Evolutionary conservation across 2,888 invertebrate species (phyloP), one percentile per base, ranked within the genome.

Genomic region (Lasioglossum villosulum): DNA sequence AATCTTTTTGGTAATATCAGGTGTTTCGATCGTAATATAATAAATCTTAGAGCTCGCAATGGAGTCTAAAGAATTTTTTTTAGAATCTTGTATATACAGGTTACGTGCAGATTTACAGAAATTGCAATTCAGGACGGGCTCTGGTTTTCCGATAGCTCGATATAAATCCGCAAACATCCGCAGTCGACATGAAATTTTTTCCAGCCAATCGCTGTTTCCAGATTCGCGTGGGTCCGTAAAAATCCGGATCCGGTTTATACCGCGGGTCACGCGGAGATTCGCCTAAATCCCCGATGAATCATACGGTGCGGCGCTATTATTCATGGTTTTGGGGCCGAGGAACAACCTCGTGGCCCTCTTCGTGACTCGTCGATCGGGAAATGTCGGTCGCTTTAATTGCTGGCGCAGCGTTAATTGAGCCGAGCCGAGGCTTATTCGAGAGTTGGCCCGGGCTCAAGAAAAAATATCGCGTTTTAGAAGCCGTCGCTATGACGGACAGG

Each of bases 381-480:
- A 84, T 78, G 83, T 78, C 73, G 74, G 80, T 56, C 78, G 72
- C n/a, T 75, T 80, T 84, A 89, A 89, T 89, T 88, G 86, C 86
- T 75, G 75, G 77, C 75, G 39, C 75, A 82, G 80, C 82, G 73
- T 81, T 89, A 89, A 88, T 86, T 78, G 78, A 80, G 76, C 81
- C 74, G 79, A 52, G 72, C 71, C 72, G 42, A 16, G 71, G 77
- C 70, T 84, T 86, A 79, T 86, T 84, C 74, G 86, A 66, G 74
- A 85, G 71, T 89, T 89, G 84, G 88, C 82, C 72, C 48, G 27
- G 14, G 73, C 52, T 86, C 88, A 83, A 88, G 81, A 78, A 59
- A 80, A 77, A 76, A 52, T 75, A 63, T 68, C 59, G 59, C 42
- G 19, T 34, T 52, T 37, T 63, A 66, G 83, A 84, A 68, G 48